These are phyloP conservation scores for Ceryle rudis DNA, from an alignment of 2,797 vertebrate species.

Conservation along the genomic window DNA sequence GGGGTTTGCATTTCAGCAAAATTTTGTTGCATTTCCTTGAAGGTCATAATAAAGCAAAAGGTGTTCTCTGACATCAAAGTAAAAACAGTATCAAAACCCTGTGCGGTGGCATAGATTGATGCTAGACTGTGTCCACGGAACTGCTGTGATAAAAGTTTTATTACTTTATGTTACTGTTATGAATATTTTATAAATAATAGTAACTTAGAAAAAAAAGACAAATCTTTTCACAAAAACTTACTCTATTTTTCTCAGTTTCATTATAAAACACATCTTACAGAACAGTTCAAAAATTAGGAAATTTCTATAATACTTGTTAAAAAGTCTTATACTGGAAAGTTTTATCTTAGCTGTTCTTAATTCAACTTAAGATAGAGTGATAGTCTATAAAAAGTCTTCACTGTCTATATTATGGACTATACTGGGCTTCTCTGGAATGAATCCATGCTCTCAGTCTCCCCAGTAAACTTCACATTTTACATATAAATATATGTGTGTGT, in stretches of 20 bases:
- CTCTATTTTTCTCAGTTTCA: background rate
- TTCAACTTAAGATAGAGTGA: background rate
- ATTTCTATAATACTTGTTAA: background rate
- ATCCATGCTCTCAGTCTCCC: background rate
- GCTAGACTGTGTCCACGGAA: background rate
- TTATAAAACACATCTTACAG: background rate
- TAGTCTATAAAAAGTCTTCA: background rate
- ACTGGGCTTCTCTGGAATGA: background rate
- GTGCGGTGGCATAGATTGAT: background rate
- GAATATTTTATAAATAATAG: background rate
- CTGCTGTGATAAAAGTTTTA: background rate
- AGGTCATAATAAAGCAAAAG: background rate
- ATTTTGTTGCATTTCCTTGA: background rate
- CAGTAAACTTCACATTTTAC: background rate
- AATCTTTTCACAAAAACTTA: background rate
- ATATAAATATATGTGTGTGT: rapidly evolving
- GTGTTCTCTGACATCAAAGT: background rate
- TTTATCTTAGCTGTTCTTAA: background rate
- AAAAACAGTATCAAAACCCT: background rate
- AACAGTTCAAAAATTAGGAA: background rate
- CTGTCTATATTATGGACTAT: background rate
- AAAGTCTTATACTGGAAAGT: background rate
- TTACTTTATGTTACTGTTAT: too few species aligned
- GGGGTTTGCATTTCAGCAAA: background rate
- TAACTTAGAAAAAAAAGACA: rapidly evolving